phyloP scores from a whole-genome alignment of 2,888 invertebrate species.

The Acrobasis repandana region DNA sequence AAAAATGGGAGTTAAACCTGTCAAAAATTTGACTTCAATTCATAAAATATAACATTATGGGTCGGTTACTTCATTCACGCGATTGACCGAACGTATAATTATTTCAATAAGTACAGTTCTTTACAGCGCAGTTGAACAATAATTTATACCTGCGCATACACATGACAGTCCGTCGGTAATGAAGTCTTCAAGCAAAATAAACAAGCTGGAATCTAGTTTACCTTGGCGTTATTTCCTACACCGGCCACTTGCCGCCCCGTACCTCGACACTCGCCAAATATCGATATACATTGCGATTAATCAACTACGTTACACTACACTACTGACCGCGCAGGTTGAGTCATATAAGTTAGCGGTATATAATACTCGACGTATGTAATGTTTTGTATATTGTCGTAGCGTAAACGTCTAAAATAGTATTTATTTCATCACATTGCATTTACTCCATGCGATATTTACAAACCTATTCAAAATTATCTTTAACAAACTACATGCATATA shows the following conservation, averaged over 20 bases:
- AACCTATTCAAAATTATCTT: neutral
- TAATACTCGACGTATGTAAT: neutral
- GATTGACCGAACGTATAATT: neutral
- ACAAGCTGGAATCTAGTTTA: slow-evolving; percentile 70
- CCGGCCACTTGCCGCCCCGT: slow-evolving; percentile 43
- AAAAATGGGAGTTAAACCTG: neutral
- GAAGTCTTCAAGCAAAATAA: slow-evolving; percentile 55
- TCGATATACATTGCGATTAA: slow-evolving; percentile 23
- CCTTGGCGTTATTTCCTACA: slow-evolving; percentile 78
- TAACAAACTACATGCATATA: neutral
- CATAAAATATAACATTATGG: neutral
- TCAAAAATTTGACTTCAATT: neutral
- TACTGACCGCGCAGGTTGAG: slow-evolving; percentile 8
- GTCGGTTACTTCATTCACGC: neutral
- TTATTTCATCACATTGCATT: slow-evolving; percentile 5
- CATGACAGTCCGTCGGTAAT: slow-evolving; percentile 36
- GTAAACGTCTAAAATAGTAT: neutral
- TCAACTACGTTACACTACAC: slow-evolving; percentile 13
- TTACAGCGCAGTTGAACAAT: slow-evolving; percentile 4
- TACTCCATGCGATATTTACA: neutral
- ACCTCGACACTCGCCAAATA: slow-evolving; percentile 24
- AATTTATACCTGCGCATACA: slow-evolving; percentile 12
- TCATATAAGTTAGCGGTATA: neutral
- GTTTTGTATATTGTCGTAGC: neutral
- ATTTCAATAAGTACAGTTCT: slow-evolving; percentile 3